phyloP scores from a whole-genome alignment of 2,888 invertebrate species.

The Aleiodes leptofemur region DNA sequence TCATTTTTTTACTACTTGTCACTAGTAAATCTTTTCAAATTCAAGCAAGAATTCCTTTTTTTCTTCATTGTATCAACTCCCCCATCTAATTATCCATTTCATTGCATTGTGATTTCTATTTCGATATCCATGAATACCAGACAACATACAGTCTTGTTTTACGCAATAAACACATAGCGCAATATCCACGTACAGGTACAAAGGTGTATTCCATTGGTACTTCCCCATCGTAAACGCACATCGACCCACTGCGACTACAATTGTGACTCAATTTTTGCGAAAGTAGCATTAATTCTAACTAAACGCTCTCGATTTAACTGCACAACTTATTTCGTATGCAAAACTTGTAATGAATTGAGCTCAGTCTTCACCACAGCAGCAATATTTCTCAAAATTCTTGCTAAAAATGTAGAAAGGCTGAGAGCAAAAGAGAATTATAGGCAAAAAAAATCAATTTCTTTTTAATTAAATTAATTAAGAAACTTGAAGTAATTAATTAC shows the following conservation, averaged over 20 bases:
- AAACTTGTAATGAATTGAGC: too few species aligned
- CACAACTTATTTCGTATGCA: too few species aligned
- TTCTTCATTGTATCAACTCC: background rate
- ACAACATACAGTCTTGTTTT: background rate
- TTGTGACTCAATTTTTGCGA: constrained; percentile 9
- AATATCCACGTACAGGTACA: background rate
- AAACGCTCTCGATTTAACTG: too few species aligned
- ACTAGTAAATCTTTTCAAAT: too few species aligned
- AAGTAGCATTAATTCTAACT: constrained; percentile 1
- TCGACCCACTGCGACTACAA: too few species aligned
- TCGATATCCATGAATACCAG: constrained; percentile 7
- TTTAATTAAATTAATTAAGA: too few species aligned
- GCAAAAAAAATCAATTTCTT: too few species aligned
- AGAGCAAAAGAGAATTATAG: too few species aligned
- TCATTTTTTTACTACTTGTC: too few species aligned
- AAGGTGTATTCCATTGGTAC: background rate
- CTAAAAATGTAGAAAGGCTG: background rate
- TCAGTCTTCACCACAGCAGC: too few species aligned
- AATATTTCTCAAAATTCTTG: background rate
- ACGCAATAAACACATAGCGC: background rate
- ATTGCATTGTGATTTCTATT: constrained; percentile 1
- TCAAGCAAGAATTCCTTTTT: too few species aligned
- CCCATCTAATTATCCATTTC: constrained; percentile 1
- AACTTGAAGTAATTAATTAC: too few species aligned
- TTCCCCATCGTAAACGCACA: background rate